A percentile compares a stretch with the other conserved stretches of the same genome.
phyloP scores from a whole-genome alignment of 2,888 invertebrate genomes.

The Ischnura elegans region DNA sequence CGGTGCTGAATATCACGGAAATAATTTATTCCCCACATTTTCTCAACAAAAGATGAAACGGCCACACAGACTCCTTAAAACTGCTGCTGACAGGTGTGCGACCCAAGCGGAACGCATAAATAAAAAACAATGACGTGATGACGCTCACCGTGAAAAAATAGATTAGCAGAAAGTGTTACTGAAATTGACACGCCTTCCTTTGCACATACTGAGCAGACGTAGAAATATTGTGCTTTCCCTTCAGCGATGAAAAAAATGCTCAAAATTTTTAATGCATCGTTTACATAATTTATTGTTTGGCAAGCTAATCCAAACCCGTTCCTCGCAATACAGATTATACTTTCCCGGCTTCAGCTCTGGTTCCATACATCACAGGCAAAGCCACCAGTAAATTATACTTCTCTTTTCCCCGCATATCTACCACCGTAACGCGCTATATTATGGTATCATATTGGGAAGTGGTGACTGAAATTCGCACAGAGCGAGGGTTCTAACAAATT shows the following conservation, averaged over 20 bases:
- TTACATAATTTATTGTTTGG: background rate
- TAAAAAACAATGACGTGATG: background rate
- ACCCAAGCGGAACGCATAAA: background rate
- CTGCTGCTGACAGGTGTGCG: background rate
- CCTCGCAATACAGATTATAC: background rate
- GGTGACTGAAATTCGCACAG: too few relatives aligned
- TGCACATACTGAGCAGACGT: background rate
- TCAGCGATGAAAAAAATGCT: background rate
- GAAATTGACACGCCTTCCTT: background rate
- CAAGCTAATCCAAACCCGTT: background rate
- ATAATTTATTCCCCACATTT: background rate
- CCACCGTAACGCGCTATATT: too few relatives aligned
- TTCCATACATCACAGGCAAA: background rate
- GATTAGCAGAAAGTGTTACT: background rate
- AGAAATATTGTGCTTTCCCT: background rate
- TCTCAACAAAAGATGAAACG: background rate
- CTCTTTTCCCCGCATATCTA: background rate
- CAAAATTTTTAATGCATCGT: background rate
- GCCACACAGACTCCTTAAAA: background rate
- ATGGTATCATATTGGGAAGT: too few relatives aligned
- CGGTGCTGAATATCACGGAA: background rate
- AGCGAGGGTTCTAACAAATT: too few relatives aligned
- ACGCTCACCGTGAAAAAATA: background rate
- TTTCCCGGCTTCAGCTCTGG: background rate
- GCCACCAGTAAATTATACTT: background rate